Conservation (phyloP, 2,797 vertebrate species). For the Ambastaia sidthimunki region DNA sequence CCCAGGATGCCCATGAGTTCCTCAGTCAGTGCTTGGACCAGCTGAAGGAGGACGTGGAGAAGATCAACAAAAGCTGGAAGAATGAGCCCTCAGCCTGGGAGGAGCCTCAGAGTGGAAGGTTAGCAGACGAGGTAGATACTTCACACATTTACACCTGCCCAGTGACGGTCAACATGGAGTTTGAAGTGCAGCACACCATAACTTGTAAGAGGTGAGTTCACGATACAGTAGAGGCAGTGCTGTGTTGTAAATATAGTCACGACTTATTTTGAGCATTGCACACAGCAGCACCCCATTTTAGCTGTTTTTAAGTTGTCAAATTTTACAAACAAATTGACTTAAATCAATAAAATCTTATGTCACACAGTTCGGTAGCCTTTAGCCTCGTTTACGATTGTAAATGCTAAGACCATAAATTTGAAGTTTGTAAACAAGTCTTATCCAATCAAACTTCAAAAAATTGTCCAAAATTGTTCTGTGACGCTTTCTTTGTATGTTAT, state of each 20-base stretch:
- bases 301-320: too few relatives aligned
- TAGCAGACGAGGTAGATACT: slow-evolving; percentile 83
- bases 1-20: slow-evolving; percentile 97
- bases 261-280: too few relatives aligned
- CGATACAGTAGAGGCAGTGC: neutral
- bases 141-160: slow-evolving; percentile 93
- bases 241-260: neutral
- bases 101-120: slow-evolving; percentile 74
- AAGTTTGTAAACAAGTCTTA: neutral
- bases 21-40: slow-evolving; percentile 98
- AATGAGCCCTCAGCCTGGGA: slow-evolving; percentile 82
- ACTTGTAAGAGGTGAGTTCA: slow-evolving; percentile 90
- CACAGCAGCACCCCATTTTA: too few relatives aligned
- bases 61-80: slow-evolving; percentile 93
- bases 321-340: too few relatives aligned
- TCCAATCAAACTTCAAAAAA: neutral
- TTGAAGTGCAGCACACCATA: slow-evolving; percentile 98
- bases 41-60: slow-evolving; percentile 98
- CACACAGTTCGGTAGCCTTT: too few relatives aligned
- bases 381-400: too few relatives aligned
- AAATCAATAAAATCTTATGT: too few relatives aligned
- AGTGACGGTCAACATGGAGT: slow-evolving; percentile 94
- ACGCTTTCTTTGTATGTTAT: neutral
- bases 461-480: neutral
- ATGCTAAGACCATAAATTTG: too few relatives aligned